A percentile compares a stretch with the other conserved stretches of the same genome.
Evolutionary conservation across 2,888 invertebrate species (phyloP).

Genomic region (Caenorhabditis japonica): DNA sequence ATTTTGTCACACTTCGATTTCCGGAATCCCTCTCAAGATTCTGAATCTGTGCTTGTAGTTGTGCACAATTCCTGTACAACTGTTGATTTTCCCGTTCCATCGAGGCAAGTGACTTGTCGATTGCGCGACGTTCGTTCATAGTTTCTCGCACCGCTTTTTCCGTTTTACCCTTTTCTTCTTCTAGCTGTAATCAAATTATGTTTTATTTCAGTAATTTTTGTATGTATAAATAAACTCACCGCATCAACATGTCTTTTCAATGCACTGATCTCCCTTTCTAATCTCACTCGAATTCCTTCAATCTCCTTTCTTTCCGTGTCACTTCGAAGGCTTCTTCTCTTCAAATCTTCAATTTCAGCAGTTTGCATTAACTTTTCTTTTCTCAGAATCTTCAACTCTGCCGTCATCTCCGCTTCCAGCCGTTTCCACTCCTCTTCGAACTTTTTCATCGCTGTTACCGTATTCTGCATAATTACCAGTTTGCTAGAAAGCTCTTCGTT

Average conservation of each 20-base stretch:
- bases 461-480: conserved; percentile 34
- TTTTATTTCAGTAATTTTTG: not conserved
- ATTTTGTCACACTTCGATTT: conserved; percentile 52
- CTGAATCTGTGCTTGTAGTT: conserved; percentile 67
- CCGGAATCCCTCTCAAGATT: conserved; percentile 66
- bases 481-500: conserved; percentile 51
- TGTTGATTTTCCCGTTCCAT: conserved; percentile 73
- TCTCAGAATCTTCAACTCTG: conserved; percentile 61
- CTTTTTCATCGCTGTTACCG: conserved; percentile 44
- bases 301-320: conserved; percentile 64
- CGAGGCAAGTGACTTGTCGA: conserved; percentile 70
- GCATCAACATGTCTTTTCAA: conserved; percentile 64
- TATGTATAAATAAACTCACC: no score
- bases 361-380: conserved; percentile 64
- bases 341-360: conserved; percentile 63
- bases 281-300: conserved; percentile 53
- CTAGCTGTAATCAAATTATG: conserved; percentile 58
- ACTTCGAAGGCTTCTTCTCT: conserved; percentile 37
- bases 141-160: conserved; percentile 67
- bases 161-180: conserved; percentile 65
- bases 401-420: conserved; percentile 63
- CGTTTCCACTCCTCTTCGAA: conserved; percentile 61
- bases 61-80: conserved; percentile 67
- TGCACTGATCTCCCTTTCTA: conserved; percentile 64
- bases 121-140: conserved; percentile 64